Base-by-base conservation (phyloP, 53 echinoderm and acorn worm genomes). In the Zoroaster sp. region DNA sequence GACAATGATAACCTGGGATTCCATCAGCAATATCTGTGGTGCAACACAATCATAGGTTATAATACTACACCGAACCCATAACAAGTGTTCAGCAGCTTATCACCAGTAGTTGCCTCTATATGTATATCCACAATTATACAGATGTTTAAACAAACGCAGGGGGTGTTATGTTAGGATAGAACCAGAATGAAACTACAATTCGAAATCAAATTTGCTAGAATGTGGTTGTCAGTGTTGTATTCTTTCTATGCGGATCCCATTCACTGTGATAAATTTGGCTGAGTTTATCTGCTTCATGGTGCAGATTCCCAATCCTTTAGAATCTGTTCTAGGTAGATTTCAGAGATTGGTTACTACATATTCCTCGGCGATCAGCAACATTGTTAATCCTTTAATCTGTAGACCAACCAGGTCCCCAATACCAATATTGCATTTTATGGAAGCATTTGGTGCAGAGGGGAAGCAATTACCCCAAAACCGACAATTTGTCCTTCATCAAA, bases 241-340 rank as follows among this genome's bases (percentile, higher is more conserved):
- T 78, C 78, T 78, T 78, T 55, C 35, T 78, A 15, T 78, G 78
- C 23, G 55, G 78, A 55, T 36, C 17, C 78, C 78, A n/a, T 53
- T 36, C 12, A 36, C 35, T 0, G n/a, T 78, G 2, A 36, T 54
- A 36, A 78, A 38, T 38, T 17, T 78, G 32, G 30, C 59, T 9
- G 15, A 18, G 5, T 55, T 35, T 54, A 25, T 78, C 21, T 54
- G 78, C 35, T 55, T 37, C 1, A 13, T 78, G 14, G 78, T 55
- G 2, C 35, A 37, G 18, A 63, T 78, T 37, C 63, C 25, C 3
- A 39, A 59, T 54, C 78, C 78, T 21, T 20, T 78, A 38, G 23
- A 23, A 3, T 20, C 52, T 14, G 6, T 52, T 6, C 23, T 33
- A 21, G 78, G 78, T 3, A 76, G 18, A n/a, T 51, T 12, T 34